Evolutionary conservation across 2,113 vertebrate genomes (phyloP).

Genomic region (Gymnocephalus cernua): DNA sequence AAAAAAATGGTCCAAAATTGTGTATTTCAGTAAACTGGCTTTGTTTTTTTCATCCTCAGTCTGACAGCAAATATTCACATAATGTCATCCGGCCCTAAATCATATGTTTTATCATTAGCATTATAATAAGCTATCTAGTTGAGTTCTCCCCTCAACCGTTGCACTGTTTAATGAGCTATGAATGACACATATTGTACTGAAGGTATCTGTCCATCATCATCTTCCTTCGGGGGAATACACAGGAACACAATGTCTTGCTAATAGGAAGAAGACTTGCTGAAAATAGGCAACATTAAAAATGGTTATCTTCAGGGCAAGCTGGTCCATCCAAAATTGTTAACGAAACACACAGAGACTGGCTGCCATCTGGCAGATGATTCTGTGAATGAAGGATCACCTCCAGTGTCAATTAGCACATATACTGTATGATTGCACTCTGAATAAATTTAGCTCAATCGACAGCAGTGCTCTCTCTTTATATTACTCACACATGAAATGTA

Average conservation of each 20-base stretch:
- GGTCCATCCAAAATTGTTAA: constrained; percentile 43
- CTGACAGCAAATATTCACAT: constrained; percentile 3
- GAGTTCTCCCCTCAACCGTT: constrained; percentile 57
- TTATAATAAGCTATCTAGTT: constrained; percentile 65
- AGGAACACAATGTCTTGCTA: constrained; percentile 43
- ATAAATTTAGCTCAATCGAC: neutral
- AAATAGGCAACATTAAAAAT: constrained; percentile 50
- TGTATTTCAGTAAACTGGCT: neutral
- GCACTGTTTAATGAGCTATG: constrained; percentile 70
- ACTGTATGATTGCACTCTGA: neutral
- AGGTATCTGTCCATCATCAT: constrained; percentile 57
- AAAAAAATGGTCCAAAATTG: constrained; percentile 7
- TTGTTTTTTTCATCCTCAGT: neutral
- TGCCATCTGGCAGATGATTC: constrained; percentile 38
- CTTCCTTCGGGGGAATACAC: constrained; percentile 29
- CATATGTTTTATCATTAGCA: constrained; percentile 60
- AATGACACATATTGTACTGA: constrained; percentile 68
- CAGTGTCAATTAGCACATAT: constrained; percentile 37
- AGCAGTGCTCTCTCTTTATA: neutral
- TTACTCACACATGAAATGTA: neutral
- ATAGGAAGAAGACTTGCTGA: constrained; percentile 40
- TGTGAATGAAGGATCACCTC: constrained; percentile 51
- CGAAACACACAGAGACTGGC: constrained; percentile 8
- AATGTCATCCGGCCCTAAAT: constrained; percentile 7
- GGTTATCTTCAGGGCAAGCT: constrained; percentile 46